These are phyloP conservation scores for Rhabdornis inornatus DNA, from an alignment of 2,113 vertebrate genomes.

Conservation along the genomic window DNA sequence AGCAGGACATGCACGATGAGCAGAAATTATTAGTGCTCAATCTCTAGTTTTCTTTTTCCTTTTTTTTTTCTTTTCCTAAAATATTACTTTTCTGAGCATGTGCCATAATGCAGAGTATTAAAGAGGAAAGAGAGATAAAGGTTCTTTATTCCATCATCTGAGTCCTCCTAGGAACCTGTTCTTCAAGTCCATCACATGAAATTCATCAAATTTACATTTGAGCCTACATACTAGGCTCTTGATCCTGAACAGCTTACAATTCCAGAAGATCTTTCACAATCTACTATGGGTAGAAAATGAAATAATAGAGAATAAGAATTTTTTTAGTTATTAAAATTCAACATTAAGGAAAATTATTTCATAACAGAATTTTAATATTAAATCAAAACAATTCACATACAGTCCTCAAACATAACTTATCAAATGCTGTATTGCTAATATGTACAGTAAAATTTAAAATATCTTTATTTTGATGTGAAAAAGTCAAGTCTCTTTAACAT, in stretches of 20 bases:
- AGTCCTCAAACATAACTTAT: background rate
- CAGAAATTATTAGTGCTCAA: background rate
- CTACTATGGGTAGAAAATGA: background rate
- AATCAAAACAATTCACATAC: background rate
- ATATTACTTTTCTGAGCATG: background rate
- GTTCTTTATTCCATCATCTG: background rate
- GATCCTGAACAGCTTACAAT: background rate
- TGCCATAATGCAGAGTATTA: background rate
- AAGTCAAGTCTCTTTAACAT: background rate
- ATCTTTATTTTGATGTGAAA: background rate
- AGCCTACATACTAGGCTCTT: background rate
- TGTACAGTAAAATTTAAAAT: background rate
- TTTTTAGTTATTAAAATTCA: background rate
- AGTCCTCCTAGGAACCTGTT: background rate
- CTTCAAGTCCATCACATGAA: background rate
- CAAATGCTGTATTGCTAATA: background rate
- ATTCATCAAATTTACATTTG: background rate
- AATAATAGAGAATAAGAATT: background rate
- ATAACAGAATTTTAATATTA: background rate
- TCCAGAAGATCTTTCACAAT: background rate
- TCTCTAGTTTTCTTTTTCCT: background rate
- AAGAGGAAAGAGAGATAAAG: background rate
- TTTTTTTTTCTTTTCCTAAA: background rate
- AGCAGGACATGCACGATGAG: background rate
- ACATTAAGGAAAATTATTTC: background rate